phyloP scores from a whole-genome alignment of 2,888 invertebrate genomes.

The Temnothorax unifasciatus region DNA sequence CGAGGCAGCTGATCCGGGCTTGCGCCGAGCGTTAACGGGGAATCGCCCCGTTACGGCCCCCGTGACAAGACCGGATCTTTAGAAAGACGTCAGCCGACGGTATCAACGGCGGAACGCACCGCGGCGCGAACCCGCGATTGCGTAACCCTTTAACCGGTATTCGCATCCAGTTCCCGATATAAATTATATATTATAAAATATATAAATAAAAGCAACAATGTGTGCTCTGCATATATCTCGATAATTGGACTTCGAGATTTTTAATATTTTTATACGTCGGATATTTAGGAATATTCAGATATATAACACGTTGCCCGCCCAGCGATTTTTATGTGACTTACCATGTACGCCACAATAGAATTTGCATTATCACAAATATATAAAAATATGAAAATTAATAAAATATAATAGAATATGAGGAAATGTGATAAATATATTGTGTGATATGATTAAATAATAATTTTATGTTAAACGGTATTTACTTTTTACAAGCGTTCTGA shows the following conservation, averaged over 20 bases:
- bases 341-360: not conserved
- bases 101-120: not conserved
- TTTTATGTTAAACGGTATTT: not conserved
- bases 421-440: not conserved
- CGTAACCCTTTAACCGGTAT: slow-evolving; percentile 17
- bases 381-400: not conserved
- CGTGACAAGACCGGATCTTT: slow-evolving; percentile 1
- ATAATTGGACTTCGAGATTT: slow-evolving; percentile 1
- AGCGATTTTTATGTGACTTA: not conserved
- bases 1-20: slow-evolving; percentile 10
- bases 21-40: not conserved
- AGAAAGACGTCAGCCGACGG: not conserved
- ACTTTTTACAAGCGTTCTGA: not conserved
- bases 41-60: not conserved
- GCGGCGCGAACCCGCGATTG: not conserved
- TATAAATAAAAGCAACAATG: slow-evolving; percentile 28
- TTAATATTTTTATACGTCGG: not conserved
- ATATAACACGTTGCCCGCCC: not conserved
- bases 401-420: not conserved
- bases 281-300: not conserved
- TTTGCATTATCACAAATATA: not conserved
- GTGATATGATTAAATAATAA: not conserved
- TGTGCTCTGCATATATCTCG: not conserved
- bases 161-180: not conserved
- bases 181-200: slow-evolving; percentile 18